These are phyloP conservation scores for Acanthis flammea DNA, from an alignment of 2,797 vertebrate species.

Conservation along the genomic window DNA sequence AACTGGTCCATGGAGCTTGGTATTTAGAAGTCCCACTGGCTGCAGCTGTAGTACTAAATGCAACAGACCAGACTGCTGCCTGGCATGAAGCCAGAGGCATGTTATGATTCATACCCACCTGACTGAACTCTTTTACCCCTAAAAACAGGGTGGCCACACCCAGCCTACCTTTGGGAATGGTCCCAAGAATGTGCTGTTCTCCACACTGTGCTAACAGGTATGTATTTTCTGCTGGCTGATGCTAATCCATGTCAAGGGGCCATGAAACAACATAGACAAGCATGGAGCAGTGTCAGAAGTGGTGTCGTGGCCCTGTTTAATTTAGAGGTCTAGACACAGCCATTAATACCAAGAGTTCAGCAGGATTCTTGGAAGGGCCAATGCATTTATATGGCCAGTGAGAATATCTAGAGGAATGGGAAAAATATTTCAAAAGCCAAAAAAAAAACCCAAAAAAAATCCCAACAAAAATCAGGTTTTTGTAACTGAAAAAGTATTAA, in stretches of 20 bases:
- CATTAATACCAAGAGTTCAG: neutral
- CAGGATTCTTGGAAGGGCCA: neutral
- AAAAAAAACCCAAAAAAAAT: neutral
- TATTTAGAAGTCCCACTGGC: neutral
- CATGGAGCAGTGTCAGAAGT: neutral
- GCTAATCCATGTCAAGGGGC: neutral
- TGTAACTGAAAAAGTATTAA: neutral
- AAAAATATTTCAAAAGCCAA: neutral
- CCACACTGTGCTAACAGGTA: neutral
- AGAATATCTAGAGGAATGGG: neutral
- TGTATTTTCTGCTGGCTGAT: neutral
- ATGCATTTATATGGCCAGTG: neutral
- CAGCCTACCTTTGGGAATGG: slow-evolving; percentile 17
- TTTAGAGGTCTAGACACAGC: slow-evolving; percentile 20
- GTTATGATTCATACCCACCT: neutral
- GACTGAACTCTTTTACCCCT: neutral
- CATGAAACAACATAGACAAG: neutral
- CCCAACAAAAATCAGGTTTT: neutral
- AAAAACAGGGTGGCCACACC: slow-evolving; percentile 16
- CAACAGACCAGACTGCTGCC: neutral
- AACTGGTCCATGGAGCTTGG: neutral
- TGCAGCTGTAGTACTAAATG: neutral
- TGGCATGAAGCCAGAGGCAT: neutral
- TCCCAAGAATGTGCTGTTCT: slow-evolving; percentile 5
- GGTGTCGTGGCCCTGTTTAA: neutral